Conservation (phyloP, 2,888 invertebrate genomes). For the Anthophora plumipes region DNA sequence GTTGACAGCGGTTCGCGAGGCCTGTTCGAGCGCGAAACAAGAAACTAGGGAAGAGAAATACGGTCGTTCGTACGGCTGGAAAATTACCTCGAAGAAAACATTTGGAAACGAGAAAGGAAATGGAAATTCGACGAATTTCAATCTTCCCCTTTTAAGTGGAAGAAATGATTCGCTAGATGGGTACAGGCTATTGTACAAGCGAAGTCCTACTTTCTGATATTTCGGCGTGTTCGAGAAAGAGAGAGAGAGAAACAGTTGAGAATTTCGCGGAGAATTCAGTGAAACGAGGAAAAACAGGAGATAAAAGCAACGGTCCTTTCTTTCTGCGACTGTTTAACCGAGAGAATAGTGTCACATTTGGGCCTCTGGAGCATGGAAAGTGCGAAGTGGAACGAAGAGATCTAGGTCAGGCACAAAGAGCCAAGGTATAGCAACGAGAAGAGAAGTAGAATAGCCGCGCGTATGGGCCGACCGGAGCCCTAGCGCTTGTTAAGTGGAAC, state of each 20-base stretch:
- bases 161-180: no score
- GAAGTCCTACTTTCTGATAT: neutral
- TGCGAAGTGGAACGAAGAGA: slow-evolving; percentile 16
- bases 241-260: no score
- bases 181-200: no score
- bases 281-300: neutral
- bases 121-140: slow-evolving; percentile 54
- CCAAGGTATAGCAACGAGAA: neutral
- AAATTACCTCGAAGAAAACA: slow-evolving; percentile 70
- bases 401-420: slow-evolving; percentile 14
- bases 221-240: neutral
- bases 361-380: slow-evolving; percentile 5
- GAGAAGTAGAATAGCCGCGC: neutral
- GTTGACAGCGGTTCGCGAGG: slow-evolving; percentile 23
- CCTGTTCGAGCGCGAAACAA: slow-evolving; percentile 68
- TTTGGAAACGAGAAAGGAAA: neutral
- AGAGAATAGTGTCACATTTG: neutral
- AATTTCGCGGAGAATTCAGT: neutral
- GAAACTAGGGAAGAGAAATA: slow-evolving; percentile 71
- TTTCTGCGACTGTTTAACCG: slow-evolving; percentile 2
- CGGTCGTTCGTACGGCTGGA: slow-evolving; percentile 67
- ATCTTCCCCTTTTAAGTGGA: slow-evolving; percentile 64
- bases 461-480: neutral
- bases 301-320: neutral
- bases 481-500: neutral